Conservation (phyloP, 2,113 vertebrate genomes). For the Carettochelys insculpta region DNA sequence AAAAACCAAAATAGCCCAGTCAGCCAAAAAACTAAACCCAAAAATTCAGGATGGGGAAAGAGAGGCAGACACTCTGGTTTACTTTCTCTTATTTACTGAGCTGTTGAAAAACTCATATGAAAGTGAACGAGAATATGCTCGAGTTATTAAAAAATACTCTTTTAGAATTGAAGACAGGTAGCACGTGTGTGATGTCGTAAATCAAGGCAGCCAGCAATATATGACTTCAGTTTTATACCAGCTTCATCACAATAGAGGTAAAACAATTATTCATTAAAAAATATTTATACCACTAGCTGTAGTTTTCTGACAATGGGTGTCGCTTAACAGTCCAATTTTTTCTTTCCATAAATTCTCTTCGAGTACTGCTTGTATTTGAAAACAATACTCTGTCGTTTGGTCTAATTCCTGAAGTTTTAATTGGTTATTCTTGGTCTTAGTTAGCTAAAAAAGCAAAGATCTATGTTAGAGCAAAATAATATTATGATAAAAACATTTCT, state of each 20-base stretch:
- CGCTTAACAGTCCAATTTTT: conserved; percentile 11
- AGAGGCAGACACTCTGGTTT: neutral
- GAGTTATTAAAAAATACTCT: neutral
- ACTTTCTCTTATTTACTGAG: neutral
- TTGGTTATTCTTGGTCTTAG: neutral
- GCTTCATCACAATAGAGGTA: rapidly evolving
- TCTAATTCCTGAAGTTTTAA: conserved; percentile 48
- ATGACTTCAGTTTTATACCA: neutral
- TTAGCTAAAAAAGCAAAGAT: neutral
- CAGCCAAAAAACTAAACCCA: neutral
- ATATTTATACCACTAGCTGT: conserved; percentile 45
- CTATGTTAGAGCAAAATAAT: neutral
- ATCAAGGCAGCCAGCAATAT: rapidly evolving
- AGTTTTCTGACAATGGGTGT: conserved; percentile 57
- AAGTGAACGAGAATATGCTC: neutral
- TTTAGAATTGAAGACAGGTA: neutral
- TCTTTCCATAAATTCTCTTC: rapidly evolving
- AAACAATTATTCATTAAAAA: neutral
- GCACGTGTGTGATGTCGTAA: neutral
- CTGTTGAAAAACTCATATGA: neutral
- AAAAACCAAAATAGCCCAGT: neutral
- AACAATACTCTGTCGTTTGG: conserved; percentile 71
- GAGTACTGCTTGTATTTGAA: conserved; percentile 39
- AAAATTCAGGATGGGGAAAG: neutral
- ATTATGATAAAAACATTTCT: neutral